Conservation (phyloP, 2,113 vertebrate genomes). For the Sylvia atricapilla region DNA sequence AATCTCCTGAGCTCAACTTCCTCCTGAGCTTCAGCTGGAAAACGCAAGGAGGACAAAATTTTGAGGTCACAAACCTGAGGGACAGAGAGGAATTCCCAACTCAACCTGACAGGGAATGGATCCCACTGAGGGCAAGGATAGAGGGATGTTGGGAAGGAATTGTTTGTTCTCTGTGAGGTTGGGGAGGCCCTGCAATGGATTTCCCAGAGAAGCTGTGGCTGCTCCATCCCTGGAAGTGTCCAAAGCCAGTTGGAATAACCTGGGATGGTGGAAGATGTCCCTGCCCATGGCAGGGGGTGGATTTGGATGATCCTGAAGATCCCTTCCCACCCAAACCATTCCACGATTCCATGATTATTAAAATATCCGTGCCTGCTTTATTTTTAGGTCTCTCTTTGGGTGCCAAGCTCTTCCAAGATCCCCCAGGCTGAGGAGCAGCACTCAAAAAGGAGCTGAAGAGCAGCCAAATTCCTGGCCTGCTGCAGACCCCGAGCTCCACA, state of each 20-base stretch:
- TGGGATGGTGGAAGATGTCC: background rate
- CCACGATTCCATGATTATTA: background rate
- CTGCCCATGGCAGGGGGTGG: background rate
- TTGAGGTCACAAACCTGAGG: background rate
- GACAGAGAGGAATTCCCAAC: fast-evolving
- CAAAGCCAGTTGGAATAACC: background rate
- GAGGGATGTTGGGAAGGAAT: background rate
- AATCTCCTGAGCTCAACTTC: background rate
- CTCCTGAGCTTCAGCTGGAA: background rate
- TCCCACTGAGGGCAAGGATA: background rate
- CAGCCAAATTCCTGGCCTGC: constrained; percentile 20
- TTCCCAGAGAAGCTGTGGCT: background rate
- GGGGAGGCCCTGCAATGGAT: background rate
- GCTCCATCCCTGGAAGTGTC: background rate
- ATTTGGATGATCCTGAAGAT: background rate
- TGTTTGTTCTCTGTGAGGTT: background rate
- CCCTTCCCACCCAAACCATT: background rate
- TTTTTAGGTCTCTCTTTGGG: background rate
- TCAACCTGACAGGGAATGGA: background rate
- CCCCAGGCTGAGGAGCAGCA: background rate
- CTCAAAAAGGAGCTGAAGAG: background rate
- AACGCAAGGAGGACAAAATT: background rate
- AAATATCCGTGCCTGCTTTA: background rate
- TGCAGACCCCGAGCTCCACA: background rate
- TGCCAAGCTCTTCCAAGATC: background rate